Evolutionary conservation across 2,797 vertebrate genomes (phyloP).

Genomic region (Alectoris magna): DNA sequence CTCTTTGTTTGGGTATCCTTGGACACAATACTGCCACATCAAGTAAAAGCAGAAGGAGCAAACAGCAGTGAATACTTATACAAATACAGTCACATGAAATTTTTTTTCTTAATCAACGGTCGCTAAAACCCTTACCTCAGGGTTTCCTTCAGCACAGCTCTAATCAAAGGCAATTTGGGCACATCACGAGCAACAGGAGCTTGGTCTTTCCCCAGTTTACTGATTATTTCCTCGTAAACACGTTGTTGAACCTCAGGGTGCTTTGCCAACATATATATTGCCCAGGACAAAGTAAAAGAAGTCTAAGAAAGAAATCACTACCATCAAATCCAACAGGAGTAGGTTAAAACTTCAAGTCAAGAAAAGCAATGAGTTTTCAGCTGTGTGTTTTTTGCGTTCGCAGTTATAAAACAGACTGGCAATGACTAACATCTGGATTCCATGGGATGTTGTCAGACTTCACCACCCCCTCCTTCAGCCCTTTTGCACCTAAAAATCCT

Average conservation of each 20-base stretch:
- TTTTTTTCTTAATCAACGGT: background rate
- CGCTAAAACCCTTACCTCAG: constrained; percentile 82
- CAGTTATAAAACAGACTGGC: constrained; percentile 2
- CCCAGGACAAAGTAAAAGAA: constrained; percentile 94
- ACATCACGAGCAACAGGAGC: constrained; percentile 85
- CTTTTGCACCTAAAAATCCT: background rate
- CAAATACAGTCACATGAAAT: background rate
- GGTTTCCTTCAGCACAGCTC: constrained; percentile 93
- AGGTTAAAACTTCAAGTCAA: background rate
- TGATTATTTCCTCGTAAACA: constrained; percentile 84
- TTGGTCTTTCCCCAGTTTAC: constrained; percentile 79
- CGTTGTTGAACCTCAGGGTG: constrained; percentile 86
- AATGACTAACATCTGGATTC: constrained; percentile 24
- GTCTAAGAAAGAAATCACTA: constrained; percentile 80
- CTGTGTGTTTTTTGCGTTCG: background rate
- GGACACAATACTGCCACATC: background rate
- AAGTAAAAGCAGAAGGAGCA: background rate
- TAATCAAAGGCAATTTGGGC: constrained; percentile 85
- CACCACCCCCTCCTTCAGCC: background rate
- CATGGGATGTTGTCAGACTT: background rate
- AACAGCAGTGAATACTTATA: background rate
- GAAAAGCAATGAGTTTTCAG: constrained; percentile 14
- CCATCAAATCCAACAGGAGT: background rate
- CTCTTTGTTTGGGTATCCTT: background rate
- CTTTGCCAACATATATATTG: constrained; percentile 88